Base-by-base conservation (phyloP, 1,140 invertebrate genomes). In the Aricia agestis region DNA sequence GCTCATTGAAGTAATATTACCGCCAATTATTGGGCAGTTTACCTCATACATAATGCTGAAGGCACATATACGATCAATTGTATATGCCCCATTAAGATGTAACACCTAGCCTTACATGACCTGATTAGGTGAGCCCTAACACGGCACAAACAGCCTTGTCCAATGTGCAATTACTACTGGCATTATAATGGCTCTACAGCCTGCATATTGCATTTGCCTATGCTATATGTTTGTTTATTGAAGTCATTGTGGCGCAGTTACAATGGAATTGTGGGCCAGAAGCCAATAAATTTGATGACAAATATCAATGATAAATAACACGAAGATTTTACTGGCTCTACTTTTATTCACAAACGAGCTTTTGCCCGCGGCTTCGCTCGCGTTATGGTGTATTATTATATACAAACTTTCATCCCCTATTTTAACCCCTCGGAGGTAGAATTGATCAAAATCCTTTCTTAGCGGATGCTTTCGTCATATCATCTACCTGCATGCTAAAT, bases 181-280 rank as follows among this genome's bases (percentile, higher is more conserved):
- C 59, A 63, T 63, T 63, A 63, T 63, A 63, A 63, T 63, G 59
- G 59, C 59, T 63, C 10, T 63, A 25, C 59, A 63, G 59, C 19
- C 59, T 63, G 59, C 59, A 63, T 63, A 63, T 63, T 63, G 59
- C 59, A 63, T 63, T 25, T 19, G 59, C 59, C 19, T 63, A 63
- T 63, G 59, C 25, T 63, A 63, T 63, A 63, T 63, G 59, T 63
- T 63, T 63, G 59, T 63, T 63, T 63, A 63, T 63, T 63, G 25
- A 63, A 25, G 58, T 18, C 59, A 25, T 63, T 63, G 59, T 25
- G 59, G 59, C 17, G 19, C 59, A 63, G 59, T 63, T 63, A 63
- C 59, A 63, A 63, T 63, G 59, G 19, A 63, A 18, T 17, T 59
- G 58, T 59, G n/a, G 58, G 18, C 58, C 58, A 17, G 18, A 18